Conservation (phyloP, 37 sponge, comb jelly and placozoan genomes). For the Agelas oroides region DNA sequence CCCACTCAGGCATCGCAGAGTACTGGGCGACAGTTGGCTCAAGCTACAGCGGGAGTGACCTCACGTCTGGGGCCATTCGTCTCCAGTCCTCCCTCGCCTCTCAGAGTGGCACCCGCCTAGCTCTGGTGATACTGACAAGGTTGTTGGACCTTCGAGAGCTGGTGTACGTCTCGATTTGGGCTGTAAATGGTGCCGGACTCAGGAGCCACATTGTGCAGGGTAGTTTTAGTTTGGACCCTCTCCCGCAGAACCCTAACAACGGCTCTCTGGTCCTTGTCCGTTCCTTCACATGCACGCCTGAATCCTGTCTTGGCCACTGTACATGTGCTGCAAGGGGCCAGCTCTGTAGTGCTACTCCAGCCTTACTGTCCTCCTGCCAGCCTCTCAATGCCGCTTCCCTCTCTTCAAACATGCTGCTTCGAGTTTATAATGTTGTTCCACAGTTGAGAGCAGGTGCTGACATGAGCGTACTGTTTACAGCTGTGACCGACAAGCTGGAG, state of each 20-base stretch:
- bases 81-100: not conserved
- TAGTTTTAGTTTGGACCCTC: constrained; percentile 56
- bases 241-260: not conserved
- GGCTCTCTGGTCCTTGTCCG: constrained; percentile 55
- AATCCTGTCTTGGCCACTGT: constrained; percentile 81
- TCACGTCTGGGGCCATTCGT: not conserved
- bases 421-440: constrained; percentile 11
- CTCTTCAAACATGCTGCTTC: constrained; percentile 10
- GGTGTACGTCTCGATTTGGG: constrained; percentile 71
- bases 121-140: constrained; percentile 12
- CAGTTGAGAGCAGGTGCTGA: not conserved
- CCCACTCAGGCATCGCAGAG: constrained; percentile 66
- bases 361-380: constrained; percentile 5
- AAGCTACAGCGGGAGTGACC: constrained; percentile 40
- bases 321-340: constrained; percentile 72
- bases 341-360: constrained; percentile 29
- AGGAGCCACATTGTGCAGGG: constrained; percentile 53
- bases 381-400: not conserved
- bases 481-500: constrained; percentile 45
- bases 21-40: constrained; percentile 70
- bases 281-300: constrained; percentile 48
- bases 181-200: constrained; percentile 79
- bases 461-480: constrained; percentile 17
- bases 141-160: not conserved
- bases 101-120: not conserved